These are phyloP conservation scores for Drosophila sp. DNA, from an alignment of 1,140 invertebrate genomes.

Conservation along the genomic window DNA sequence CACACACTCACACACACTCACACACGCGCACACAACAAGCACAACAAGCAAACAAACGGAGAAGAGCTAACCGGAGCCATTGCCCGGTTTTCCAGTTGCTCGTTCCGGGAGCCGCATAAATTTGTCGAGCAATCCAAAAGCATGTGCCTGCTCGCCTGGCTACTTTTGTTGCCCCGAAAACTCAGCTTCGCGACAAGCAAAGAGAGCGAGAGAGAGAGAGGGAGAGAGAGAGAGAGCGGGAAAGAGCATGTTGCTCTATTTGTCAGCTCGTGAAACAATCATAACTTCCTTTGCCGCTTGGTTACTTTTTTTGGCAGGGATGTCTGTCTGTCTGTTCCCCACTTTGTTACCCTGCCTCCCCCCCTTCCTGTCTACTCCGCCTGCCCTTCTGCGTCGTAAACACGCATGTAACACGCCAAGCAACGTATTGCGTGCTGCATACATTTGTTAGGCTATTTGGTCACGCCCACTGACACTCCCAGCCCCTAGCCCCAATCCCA, in stretches of 20 bases:
- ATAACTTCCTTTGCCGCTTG: slow-evolving; percentile 60
- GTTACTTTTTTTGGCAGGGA: slow-evolving; percentile 40
- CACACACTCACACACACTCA: slow-evolving; percentile 1
- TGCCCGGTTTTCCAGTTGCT: slow-evolving; percentile 24
- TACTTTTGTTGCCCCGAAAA: slow-evolving; percentile 40
- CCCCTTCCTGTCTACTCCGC: too few species aligned
- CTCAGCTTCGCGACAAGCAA: not conserved
- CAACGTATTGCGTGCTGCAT: slow-evolving; percentile 70
- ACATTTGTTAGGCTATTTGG: slow-evolving; percentile 78
- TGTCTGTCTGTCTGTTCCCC: not conserved
- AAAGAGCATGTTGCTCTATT: slow-evolving; percentile 68
- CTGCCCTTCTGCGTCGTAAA: slow-evolving; percentile 9
- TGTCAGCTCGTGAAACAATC: slow-evolving; percentile 81
- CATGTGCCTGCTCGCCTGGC: slow-evolving; percentile 45
- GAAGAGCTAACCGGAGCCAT: slow-evolving; percentile 37
- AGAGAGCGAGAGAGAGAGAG: not conserved
- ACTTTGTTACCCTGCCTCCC: not conserved
- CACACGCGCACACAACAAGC: slow-evolving; percentile 7
- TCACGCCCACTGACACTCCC: slow-evolving; percentile 20
- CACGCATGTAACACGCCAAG: slow-evolving; percentile 59
- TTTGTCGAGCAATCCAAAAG: slow-evolving; percentile 56
- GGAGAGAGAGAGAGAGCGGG: not conserved
- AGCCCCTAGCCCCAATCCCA: too few species aligned
- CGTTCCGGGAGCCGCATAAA: slow-evolving; percentile 50
- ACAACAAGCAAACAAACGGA: slow-evolving; percentile 34